Conservation (phyloP, 1,140 invertebrate genomes). For the Wiebesia pumilae region DNA sequence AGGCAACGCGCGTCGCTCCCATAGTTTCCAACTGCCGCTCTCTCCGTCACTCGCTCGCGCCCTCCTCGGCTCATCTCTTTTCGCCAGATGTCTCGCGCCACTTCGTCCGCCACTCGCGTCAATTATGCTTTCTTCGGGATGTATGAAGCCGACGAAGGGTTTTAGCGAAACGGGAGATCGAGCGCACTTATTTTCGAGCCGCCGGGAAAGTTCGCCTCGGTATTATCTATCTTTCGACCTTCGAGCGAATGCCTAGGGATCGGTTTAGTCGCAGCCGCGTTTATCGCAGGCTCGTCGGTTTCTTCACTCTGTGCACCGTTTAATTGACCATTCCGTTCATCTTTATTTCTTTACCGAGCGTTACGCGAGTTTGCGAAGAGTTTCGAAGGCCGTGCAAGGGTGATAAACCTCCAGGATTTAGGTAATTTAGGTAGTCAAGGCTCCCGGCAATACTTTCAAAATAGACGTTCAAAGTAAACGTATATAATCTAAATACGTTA, state of each 20-base stretch:
- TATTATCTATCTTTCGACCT: neutral
- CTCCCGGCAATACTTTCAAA: too few species aligned
- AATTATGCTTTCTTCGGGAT: constrained; percentile 59
- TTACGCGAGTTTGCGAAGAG: too few species aligned
- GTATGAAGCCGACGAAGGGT: constrained; percentile 46
- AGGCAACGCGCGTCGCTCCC: constrained; percentile 69
- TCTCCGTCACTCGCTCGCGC: neutral
- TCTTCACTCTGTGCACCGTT: too few species aligned
- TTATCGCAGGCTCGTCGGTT: too few species aligned
- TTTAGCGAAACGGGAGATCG: neutral
- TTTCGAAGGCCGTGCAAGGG: too few species aligned
- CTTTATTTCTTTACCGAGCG: too few species aligned
- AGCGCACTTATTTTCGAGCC: constrained; percentile 51
- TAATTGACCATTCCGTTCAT: too few species aligned
- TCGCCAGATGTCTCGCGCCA: constrained; percentile 64
- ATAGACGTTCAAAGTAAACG: too few species aligned
- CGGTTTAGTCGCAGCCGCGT: neutral
- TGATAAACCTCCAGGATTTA: too few species aligned
- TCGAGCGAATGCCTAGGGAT: neutral
- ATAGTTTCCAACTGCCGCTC: constrained; percentile 64
- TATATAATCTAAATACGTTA: too few species aligned
- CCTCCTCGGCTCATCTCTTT: constrained; percentile 46
- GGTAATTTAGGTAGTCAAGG: too few species aligned
- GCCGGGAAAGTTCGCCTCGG: neutral
- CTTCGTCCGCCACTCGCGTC: constrained; percentile 56